Evolutionary conservation across 2,113 vertebrate genomes (phyloP).

Genomic region (Xenopus tropicalis): UCB_Xtro_10.0 CM004443.2:61504001-61504500

Average conservation of each 20-base stretch:
- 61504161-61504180: slow-evolving; percentile 34
- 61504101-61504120: slow-evolving; percentile 25
- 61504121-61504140: slow-evolving; percentile 35
- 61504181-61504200: slow-evolving; percentile 31
- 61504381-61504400: slow-evolving; percentile 29
- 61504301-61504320: slow-evolving; percentile 36
- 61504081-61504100: slow-evolving; percentile 16
- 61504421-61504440: slow-evolving; percentile 21
- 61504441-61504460: slow-evolving; percentile 34
- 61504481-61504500: slow-evolving; percentile 29
- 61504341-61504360: slow-evolving; percentile 37
- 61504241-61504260: slow-evolving; percentile 31
- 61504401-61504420: slow-evolving; percentile 36
- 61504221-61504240: slow-evolving; percentile 37
- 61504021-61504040: not conserved
- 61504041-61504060: not conserved
- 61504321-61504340: slow-evolving; percentile 32
- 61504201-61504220: slow-evolving; percentile 40
- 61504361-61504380: slow-evolving; percentile 31
- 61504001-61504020: slow-evolving; percentile 16
- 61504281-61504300: slow-evolving; percentile 40
- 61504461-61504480: slow-evolving; percentile 19
- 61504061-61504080: not conserved
- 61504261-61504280: slow-evolving; percentile 34
- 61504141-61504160: slow-evolving; percentile 40